Evolutionary conservation across 2,113 vertebrate genomes (phyloP).

Genomic region (Lanius ludovicianus): DNA sequence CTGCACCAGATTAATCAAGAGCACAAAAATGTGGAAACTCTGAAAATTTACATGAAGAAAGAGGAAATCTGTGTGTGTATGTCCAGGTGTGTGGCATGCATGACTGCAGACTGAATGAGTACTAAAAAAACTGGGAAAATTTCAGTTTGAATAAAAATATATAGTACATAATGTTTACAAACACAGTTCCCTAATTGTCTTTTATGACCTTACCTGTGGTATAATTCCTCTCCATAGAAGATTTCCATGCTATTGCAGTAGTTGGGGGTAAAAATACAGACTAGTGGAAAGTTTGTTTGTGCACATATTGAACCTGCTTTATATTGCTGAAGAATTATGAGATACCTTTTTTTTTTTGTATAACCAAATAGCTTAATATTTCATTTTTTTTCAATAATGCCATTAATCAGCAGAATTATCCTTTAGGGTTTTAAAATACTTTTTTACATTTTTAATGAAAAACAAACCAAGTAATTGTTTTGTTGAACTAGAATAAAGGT

Average conservation of each 20-base stretch:
- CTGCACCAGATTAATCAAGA: neutral
- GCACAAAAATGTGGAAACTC: neutral
- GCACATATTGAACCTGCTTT: neutral
- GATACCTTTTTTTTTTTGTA: neutral
- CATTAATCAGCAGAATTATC: neutral
- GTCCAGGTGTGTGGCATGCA: fast-evolving
- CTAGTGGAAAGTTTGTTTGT: neutral
- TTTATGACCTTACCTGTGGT: neutral
- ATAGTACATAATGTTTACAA: neutral
- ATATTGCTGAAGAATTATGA: neutral
- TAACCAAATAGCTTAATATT: neutral
- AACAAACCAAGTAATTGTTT: neutral
- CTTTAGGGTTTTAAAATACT: neutral
- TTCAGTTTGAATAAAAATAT: neutral
- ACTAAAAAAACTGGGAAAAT: neutral
- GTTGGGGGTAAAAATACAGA: neutral
- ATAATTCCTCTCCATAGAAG: neutral
- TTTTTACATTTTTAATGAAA: neutral
- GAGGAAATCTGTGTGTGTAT: neutral
- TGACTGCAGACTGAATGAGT: neutral
- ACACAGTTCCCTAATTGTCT: neutral
- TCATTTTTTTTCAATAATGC: neutral
- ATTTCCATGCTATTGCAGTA: neutral
- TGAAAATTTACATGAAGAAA: neutral
- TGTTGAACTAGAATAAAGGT: neutral